A percentile compares a stretch with the other conserved stretches of the same genome.
These are phyloP conservation scores for Philereme vetulata DNA, from an alignment of 2,888 invertebrate genomes.

Conservation along the genomic window DNA sequence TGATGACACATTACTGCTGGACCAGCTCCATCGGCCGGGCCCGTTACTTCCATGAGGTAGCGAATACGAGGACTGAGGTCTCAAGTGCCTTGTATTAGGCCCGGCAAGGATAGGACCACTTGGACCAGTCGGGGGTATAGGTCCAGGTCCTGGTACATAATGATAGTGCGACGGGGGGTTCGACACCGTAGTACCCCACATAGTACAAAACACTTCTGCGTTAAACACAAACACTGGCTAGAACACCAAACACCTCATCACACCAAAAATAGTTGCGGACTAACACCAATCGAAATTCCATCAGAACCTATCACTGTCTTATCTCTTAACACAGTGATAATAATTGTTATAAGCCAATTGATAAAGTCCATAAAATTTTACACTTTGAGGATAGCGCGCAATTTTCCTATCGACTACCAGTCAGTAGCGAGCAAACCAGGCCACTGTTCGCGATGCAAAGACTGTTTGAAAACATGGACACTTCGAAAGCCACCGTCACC, in stretches of 20 bases:
- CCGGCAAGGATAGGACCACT: constrained; percentile 69
- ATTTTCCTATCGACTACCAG: constrained; percentile 57
- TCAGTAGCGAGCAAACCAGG: constrained; percentile 68
- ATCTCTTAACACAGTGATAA: constrained; percentile 61
- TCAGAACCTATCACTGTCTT: constrained; percentile 58
- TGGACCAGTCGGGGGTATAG: constrained; percentile 64
- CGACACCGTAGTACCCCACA: constrained; percentile 80
- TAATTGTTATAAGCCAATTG: constrained; percentile 67
- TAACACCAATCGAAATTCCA: constrained; percentile 62
- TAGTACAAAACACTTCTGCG: constrained; percentile 55
- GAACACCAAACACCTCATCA: constrained; percentile 69
- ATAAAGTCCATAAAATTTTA: constrained; percentile 57
- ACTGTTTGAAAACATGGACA: constrained; percentile 71
- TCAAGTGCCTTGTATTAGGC: constrained; percentile 65
- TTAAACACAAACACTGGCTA: constrained; percentile 61
- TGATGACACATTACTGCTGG: constrained; percentile 80
- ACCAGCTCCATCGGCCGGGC: constrained; percentile 82
- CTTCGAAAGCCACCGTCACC: constrained; percentile 78
- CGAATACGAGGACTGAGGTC: constrained; percentile 81
- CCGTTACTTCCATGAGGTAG: constrained; percentile 82
- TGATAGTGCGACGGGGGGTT: constrained; percentile 73
- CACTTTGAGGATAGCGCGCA: constrained; percentile 61
- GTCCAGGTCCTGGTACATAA: constrained; percentile 69
- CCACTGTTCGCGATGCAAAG: constrained; percentile 75
- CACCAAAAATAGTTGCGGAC: constrained; percentile 61